A percentile compares a stretch with the other conserved stretches of the same genome.
Conservation (phyloP, 2,888 invertebrate genomes). For the Pterostichus niger region DNA sequence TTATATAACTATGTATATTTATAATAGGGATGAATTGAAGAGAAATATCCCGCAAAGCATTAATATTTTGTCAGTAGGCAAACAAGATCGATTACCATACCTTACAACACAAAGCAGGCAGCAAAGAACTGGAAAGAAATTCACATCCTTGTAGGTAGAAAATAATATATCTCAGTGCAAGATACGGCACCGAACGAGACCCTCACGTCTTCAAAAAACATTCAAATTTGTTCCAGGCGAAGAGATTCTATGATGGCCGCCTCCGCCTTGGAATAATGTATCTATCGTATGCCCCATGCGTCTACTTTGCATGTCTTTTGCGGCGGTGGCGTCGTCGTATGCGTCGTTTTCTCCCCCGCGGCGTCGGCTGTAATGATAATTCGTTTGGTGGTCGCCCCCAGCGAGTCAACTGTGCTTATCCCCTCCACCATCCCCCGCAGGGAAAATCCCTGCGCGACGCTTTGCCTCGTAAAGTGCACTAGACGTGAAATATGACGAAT, state of each 20-base stretch:
- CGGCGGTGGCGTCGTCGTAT: conserved; percentile 70
- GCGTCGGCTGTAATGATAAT: conserved; percentile 59
- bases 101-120: conserved; percentile 39
- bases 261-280: conserved; percentile 66
- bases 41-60: conserved; percentile 18
- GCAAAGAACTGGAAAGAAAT: conserved; percentile 47
- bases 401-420: background rate
- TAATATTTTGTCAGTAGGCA: conserved; percentile 42
- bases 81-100: conserved; percentile 46
- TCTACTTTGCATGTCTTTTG: conserved; percentile 73
- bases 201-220: conserved; percentile 71
- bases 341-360: conserved; percentile 42
- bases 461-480: conserved; percentile 46
- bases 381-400: conserved; percentile 49
- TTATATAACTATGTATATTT: conserved; percentile 3
- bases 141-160: conserved; percentile 46
- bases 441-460: conserved; percentile 39
- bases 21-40: conserved; percentile 12
- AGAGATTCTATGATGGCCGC: conserved; percentile 73
- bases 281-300: conserved; percentile 18
- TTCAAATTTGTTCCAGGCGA: conserved; percentile 73
- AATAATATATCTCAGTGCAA: conserved; percentile 45
- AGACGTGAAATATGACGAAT: conserved; percentile 62
- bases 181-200: conserved; percentile 29
- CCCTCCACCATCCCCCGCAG: background rate